Evolutionary conservation across 1,140 invertebrate genomes (phyloP).

Genomic region (Drosophila truncata): DNA sequence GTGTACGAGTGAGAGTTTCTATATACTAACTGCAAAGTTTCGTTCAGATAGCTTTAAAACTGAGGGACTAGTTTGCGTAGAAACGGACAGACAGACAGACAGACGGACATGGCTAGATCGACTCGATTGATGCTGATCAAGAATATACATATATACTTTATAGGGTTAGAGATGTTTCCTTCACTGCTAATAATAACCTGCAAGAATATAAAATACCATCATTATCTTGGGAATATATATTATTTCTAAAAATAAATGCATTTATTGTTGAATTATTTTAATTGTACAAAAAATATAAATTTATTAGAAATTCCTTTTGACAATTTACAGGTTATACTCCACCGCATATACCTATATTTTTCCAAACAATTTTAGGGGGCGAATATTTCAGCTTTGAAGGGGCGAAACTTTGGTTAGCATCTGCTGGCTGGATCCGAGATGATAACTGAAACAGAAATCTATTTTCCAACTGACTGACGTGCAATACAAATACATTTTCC

Average conservation of each 20-base stretch:
- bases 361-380: background rate
- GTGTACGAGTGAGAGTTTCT: too few relatives aligned
- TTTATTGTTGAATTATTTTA: background rate
- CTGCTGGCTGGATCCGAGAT: constrained; percentile 32
- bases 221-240: too few relatives aligned
- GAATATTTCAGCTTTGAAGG: background rate
- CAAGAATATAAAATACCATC: too few relatives aligned
- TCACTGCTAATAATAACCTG: too few relatives aligned
- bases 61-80: too few relatives aligned
- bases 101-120: too few relatives aligned
- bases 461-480: constrained; percentile 61
- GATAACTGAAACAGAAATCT: constrained; percentile 62
- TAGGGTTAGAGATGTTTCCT: too few relatives aligned
- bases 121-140: too few relatives aligned
- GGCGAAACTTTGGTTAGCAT: constrained; percentile 37
- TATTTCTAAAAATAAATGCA: background rate
- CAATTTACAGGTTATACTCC: background rate
- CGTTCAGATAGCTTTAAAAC: too few relatives aligned
- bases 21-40: too few relatives aligned
- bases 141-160: too few relatives aligned
- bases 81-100: too few relatives aligned
- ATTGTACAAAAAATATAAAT: background rate
- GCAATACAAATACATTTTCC: constrained; percentile 43
- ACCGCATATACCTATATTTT: background rate
- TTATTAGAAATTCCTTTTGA: background rate